Percentiles rank a stretch among this genome's conserved stretches.
Evolutionary conservation across 2,797 vertebrate species (phyloP).

Genomic region (Lagocephalus sceleratus): DNA sequence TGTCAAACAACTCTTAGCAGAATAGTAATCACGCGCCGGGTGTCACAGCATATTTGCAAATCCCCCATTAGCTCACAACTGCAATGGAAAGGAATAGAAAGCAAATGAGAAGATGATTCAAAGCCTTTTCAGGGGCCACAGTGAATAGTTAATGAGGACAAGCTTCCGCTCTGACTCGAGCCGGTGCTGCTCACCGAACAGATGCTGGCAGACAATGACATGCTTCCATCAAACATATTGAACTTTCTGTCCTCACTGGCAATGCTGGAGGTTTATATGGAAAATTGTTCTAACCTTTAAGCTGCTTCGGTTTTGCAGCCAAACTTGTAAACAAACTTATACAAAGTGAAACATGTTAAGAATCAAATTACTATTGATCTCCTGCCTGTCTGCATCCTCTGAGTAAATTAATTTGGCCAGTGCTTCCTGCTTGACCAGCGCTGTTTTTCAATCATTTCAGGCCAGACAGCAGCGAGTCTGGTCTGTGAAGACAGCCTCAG

Average conservation of each 20-base stretch:
- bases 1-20: constrained; percentile 24
- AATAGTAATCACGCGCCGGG: constrained; percentile 13
- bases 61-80: constrained; percentile 28
- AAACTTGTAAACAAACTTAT: constrained; percentile 36
- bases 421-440: constrained; percentile 14
- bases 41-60: constrained; percentile 39
- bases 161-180: constrained; percentile 9
- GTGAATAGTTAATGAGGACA: constrained; percentile 27
- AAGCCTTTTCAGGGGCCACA: constrained; percentile 23
- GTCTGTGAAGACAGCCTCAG: constrained; percentile 9
- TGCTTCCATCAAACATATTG: constrained; percentile 1
- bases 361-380: constrained; percentile 48
- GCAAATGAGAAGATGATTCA: constrained; percentile 43
- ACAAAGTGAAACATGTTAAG: constrained; percentile 42
- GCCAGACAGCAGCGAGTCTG: constrained; percentile 17
- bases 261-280: background rate
- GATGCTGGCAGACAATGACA: constrained; percentile 7
- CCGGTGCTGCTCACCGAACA: background rate
- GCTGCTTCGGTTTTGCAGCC: background rate
- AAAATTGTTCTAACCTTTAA: background rate
- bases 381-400: constrained; percentile 24
- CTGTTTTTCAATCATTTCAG: constrained; percentile 24
- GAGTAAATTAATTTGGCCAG: constrained; percentile 31
- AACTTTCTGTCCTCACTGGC: background rate
- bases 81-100: constrained; percentile 39